Conservation (phyloP, 2,888 invertebrate genomes). For the Tenodera sinensis region DNA sequence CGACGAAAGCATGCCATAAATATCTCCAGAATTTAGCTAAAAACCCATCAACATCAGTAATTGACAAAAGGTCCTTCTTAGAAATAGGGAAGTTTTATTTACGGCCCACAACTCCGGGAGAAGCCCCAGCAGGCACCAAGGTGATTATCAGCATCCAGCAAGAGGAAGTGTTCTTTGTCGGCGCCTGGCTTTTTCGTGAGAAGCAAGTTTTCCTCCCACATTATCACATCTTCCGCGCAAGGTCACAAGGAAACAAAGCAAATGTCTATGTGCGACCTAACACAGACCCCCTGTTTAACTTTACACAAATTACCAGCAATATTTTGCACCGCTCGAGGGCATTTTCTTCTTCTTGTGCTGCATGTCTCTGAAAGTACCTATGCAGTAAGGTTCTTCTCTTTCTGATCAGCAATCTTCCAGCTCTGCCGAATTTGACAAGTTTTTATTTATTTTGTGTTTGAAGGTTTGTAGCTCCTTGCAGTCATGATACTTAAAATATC, state of each 20-base stretch:
- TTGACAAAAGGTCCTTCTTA: not conserved
- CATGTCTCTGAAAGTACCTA: too few species aligned
- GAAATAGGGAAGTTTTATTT: not conserved
- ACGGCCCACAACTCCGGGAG: not conserved
- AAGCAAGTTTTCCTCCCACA: not conserved
- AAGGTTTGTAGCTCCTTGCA: too few species aligned
- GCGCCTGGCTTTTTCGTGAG: not conserved
- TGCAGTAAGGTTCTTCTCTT: not conserved
- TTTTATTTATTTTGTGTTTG: too few species aligned
- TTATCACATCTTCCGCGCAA: not conserved
- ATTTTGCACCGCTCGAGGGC: not conserved
- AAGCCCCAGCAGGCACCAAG: too few species aligned
- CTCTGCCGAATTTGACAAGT: too few species aligned
- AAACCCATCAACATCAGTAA: not conserved
- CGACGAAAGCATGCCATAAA: too few species aligned
- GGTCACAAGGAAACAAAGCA: not conserved
- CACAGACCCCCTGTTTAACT: not conserved
- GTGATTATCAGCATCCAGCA: not conserved
- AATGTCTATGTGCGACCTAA: not conserved
- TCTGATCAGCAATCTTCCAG: too few species aligned
- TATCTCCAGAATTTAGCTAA: not conserved
- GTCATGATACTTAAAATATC: too few species aligned
- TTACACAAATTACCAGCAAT: not conserved
- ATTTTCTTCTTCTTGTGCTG: not conserved
- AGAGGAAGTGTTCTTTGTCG: not conserved